These are phyloP conservation scores for Sympetrum striolatum DNA, from an alignment of 2,888 invertebrate genomes.

Conservation along the genomic window DNA sequence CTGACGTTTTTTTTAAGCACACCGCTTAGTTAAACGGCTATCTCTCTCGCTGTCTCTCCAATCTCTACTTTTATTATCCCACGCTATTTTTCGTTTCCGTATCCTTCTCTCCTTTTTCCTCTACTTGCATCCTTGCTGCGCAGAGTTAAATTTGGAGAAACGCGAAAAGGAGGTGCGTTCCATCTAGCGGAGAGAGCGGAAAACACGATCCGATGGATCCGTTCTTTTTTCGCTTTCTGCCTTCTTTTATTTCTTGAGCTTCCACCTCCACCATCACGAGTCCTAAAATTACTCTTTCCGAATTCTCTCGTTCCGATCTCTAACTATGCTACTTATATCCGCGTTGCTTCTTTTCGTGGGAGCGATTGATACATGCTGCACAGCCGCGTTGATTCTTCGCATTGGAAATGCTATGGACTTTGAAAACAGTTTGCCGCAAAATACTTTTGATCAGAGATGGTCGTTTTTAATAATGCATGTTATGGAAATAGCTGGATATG, in stretches of 20 bases:
- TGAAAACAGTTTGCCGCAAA: too few relatives aligned
- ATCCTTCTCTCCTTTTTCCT: neutral
- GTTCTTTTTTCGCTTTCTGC: neutral
- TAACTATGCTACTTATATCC: neutral
- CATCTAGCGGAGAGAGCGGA: constrained; percentile 30
- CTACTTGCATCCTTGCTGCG: neutral
- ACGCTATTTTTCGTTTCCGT: neutral
- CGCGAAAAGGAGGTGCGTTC: constrained; percentile 26
- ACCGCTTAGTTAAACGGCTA: neutral
- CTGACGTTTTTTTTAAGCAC: neutral
- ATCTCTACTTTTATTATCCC: neutral
- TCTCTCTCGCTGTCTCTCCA: neutral
- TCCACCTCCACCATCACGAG: constrained; percentile 2
- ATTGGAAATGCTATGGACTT: too few relatives aligned
- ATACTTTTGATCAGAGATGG: too few relatives aligned
- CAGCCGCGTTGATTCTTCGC: too few relatives aligned
- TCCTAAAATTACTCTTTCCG: constrained; percentile 28
- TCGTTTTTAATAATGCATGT: too few relatives aligned
- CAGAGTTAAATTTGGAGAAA: constrained; percentile 5
- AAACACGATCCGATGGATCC: neutral
- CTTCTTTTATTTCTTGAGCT: neutral
- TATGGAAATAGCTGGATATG: too few relatives aligned
- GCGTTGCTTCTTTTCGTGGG: neutral
- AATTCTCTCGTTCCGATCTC: neutral
- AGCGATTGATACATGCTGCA: neutral